These are phyloP conservation scores for Macaca nemestrina DNA, from an alignment of 2,113 vertebrate genomes.

Conservation along the genomic window DNA sequence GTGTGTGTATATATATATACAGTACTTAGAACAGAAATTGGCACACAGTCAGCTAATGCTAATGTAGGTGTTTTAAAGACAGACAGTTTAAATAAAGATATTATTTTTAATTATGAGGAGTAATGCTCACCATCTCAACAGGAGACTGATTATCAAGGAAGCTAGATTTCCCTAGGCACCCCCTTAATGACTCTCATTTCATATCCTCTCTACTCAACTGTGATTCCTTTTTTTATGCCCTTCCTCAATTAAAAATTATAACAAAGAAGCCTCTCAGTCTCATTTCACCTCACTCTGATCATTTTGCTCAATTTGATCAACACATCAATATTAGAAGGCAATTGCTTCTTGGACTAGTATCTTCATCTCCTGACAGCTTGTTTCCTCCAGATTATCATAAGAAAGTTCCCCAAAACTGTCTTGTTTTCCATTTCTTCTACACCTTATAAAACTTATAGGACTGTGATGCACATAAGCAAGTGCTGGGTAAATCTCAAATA, in stretches of 20 bases:
- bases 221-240: background rate
- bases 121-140: background rate
- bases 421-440: slow-evolving; percentile 18
- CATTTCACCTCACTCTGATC: background rate
- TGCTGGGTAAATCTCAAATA: slow-evolving; percentile 24
- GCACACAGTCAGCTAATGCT: background rate
- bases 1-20: too few species aligned
- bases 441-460: background rate
- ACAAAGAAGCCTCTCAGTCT: background rate
- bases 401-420: background rate
- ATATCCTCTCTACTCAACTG: background rate
- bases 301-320: background rate
- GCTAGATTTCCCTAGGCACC: background rate
- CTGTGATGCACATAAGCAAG: background rate
- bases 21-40: background rate
- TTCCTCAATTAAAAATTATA: background rate
- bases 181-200: background rate
- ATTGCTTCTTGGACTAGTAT: background rate
- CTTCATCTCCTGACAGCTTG: slow-evolving; percentile 4
- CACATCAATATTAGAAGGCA: background rate
- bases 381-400: background rate
- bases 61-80: background rate
- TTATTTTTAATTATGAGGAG: background rate
- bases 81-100: background rate
- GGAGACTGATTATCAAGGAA: background rate